These are phyloP conservation scores for Liparis tanakae DNA, from an alignment of 2,797 vertebrate genomes.

Conservation along the genomic window DNA sequence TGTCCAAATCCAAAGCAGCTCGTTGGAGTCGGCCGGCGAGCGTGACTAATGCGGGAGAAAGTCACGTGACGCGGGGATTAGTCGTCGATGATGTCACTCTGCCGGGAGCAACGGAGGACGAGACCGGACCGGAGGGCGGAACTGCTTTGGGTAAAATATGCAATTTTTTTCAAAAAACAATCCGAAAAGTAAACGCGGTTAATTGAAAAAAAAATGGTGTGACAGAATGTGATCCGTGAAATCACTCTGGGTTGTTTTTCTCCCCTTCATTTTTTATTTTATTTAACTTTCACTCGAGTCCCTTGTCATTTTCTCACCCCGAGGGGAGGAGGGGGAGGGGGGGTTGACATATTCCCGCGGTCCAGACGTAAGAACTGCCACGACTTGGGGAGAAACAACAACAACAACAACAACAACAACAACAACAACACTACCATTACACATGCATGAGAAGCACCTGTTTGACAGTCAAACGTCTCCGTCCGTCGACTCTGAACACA, in stretches of 20 bases:
- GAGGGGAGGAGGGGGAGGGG: too few species aligned
- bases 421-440: conserved; percentile 17
- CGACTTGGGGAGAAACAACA: conserved; percentile 1
- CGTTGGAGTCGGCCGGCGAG: not conserved
- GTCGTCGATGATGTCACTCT: too few species aligned
- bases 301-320: not conserved
- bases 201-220: not conserved
- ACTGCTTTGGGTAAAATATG: not conserved
- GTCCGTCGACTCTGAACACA: conserved; percentile 14
- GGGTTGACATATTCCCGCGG: not conserved
- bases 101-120: not conserved
- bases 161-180: not conserved
- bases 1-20: not conserved
- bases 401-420: not conserved
- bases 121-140: not conserved
- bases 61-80: too few species aligned
- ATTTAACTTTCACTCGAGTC: not conserved
- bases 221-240: conserved; percentile 3
- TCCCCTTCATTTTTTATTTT: conserved; percentile 1
- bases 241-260: not conserved
- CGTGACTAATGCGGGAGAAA: too few species aligned
- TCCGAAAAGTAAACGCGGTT: not conserved
- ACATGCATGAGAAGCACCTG: conserved; percentile 64
- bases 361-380: conserved; percentile 4
- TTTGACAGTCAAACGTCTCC: conserved; percentile 58